Evolutionary conservation across 2,888 invertebrate species (phyloP).

Genomic region (Zonitis immaculata): DNA sequence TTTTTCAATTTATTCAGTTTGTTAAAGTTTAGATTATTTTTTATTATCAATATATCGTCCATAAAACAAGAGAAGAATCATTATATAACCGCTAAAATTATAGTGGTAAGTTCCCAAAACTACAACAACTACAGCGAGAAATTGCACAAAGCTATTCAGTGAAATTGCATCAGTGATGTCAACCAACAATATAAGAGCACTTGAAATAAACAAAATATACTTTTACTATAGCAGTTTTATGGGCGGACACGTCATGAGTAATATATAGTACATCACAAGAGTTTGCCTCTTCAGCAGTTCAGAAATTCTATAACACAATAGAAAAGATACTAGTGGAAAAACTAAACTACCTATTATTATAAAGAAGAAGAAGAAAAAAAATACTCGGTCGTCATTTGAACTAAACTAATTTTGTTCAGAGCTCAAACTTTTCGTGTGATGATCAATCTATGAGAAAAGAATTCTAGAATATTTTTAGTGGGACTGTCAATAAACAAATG

Average conservation of each 20-base stretch:
- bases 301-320: background rate
- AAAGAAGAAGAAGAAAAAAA: too few relatives aligned
- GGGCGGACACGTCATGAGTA: slow-evolving; percentile 17
- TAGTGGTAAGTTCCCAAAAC: background rate
- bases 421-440: too few relatives aligned
- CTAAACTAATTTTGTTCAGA: too few relatives aligned
- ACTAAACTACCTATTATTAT: too few relatives aligned
- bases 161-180: background rate
- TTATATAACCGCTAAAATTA: background rate
- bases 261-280: slow-evolving; percentile 25
- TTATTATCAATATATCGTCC: too few relatives aligned
- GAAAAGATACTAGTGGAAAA: too few relatives aligned
- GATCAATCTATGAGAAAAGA: too few relatives aligned
- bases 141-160: background rate
- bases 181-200: background rate
- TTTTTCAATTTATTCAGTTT: too few relatives aligned
- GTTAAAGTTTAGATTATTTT: too few relatives aligned
- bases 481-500: background rate
- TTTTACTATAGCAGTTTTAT: slow-evolving; percentile 22
- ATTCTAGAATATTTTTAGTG: background rate
- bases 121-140: background rate
- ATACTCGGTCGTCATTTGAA: too few relatives aligned
- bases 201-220: background rate
- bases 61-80: background rate
- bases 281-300: background rate